Evolutionary conservation across 1,140 invertebrate species (phyloP).

Genomic region (Caerostris extrusa): DNA sequence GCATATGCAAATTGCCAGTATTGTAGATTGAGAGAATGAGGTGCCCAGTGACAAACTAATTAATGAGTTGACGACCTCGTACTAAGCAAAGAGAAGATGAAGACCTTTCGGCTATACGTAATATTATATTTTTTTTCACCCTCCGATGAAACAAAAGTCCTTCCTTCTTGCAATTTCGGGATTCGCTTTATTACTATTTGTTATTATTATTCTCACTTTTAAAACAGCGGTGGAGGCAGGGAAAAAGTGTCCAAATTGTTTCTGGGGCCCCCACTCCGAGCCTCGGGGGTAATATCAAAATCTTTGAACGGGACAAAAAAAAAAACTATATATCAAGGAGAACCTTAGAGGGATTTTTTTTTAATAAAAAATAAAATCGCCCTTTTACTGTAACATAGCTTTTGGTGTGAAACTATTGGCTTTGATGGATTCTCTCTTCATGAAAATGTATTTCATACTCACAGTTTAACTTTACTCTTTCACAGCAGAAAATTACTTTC

Average conservation of each 20-base stretch:
- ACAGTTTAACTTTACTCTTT: conserved; percentile 62
- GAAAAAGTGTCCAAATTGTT: conserved; percentile 67
- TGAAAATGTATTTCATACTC: conserved; percentile 74
- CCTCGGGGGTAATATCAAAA: conserved; percentile 72
- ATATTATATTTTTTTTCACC: neutral
- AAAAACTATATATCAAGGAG: neutral
- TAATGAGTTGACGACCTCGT: conserved; percentile 64
- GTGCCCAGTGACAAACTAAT: conserved; percentile 56
- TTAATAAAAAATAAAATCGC: too few relatives aligned
- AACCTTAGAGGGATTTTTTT: conserved; percentile 14
- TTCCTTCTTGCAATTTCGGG: neutral
- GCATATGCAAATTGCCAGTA: conserved; percentile 56
- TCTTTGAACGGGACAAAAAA: conserved; percentile 20
- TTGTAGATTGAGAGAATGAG: conserved; percentile 33
- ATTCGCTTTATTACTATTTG: conserved; percentile 30
- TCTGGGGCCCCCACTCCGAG: conserved; percentile 33
- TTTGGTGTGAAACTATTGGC: conserved; percentile 59
- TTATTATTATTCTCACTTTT: neutral
- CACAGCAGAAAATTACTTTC: conserved; percentile 71
- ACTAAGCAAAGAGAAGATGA: neutral
- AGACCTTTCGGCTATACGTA: neutral
- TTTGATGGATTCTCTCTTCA: conserved; percentile 71
- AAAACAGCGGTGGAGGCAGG: neutral
- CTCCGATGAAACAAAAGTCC: neutral
- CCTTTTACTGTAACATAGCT: neutral